Conservation (phyloP, 1,140 invertebrate species). For the Danaus plexippus region DNA sequence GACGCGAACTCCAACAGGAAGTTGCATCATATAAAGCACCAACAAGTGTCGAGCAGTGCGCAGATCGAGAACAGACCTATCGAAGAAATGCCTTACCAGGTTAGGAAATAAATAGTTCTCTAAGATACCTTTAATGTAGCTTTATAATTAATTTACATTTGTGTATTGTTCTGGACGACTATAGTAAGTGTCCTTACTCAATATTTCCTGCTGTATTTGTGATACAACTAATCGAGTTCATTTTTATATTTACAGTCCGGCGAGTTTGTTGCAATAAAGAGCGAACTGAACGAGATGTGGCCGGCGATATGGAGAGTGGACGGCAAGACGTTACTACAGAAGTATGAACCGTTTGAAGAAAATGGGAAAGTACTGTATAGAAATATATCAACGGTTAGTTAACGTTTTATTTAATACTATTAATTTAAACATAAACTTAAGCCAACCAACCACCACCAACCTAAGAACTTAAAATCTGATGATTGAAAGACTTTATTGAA, state of each 20-base stretch:
- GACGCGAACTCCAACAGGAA: conserved; percentile 59
- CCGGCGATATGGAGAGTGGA: conserved; percentile 90
- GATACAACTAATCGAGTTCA: too few species aligned
- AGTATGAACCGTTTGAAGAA: conserved; percentile 87
- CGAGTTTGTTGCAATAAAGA: conserved; percentile 87
- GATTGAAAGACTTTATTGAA: too few species aligned
- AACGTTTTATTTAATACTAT: conserved; percentile 16
- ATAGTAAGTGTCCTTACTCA: too few species aligned
- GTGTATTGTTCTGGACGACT: too few species aligned
- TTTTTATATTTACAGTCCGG: conserved; percentile 75
- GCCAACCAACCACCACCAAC: neutral
- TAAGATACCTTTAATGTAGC: neutral
- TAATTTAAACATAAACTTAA: too few species aligned
- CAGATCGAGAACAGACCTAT: conserved; percentile 59
- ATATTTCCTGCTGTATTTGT: too few species aligned
- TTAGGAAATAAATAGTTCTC: conserved; percentile 24
- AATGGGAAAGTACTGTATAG: conserved; percentile 86
- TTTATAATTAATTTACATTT: too few species aligned
- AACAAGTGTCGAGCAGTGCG: conserved; percentile 52
- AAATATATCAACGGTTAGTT: conserved; percentile 88
- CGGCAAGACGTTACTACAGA: conserved; percentile 88
- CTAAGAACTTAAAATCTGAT: too few species aligned
- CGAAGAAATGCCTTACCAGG: conserved; percentile 74
- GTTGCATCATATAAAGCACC: conserved; percentile 69
- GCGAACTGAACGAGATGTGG: conserved; percentile 82